Percentiles rank a stretch among this genome's conserved stretches.
phyloP scores from a whole-genome alignment of 2,113 vertebrate genomes.

The Leptodactylus fuscus region DNA sequence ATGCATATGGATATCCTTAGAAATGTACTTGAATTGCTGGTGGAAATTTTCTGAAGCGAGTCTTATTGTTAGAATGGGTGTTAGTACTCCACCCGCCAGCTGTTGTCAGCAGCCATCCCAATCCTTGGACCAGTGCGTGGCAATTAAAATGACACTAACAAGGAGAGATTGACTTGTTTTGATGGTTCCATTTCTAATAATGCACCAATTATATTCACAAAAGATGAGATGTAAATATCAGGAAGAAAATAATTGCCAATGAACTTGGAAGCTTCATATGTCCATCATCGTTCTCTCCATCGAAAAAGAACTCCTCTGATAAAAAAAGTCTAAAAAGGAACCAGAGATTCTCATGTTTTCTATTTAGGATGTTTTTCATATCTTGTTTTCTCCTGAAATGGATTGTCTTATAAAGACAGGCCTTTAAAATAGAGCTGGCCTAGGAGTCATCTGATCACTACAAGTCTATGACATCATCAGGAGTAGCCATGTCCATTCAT shows the following conservation, averaged over 20 bases:
- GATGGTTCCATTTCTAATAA: conserved; percentile 16
- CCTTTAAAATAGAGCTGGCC: too few relatives aligned
- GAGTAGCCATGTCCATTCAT: not conserved
- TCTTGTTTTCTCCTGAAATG: too few relatives aligned
- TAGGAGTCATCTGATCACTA: too few relatives aligned
- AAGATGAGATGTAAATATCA: conserved; percentile 24
- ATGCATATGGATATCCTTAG: conserved; percentile 14
- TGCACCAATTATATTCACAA: conserved; percentile 37
- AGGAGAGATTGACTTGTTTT: conserved; percentile 34
- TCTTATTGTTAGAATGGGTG: too few relatives aligned
- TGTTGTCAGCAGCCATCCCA: not conserved
- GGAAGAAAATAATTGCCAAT: conserved; percentile 22
- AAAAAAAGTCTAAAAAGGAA: not conserved
- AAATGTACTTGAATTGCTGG: not conserved
- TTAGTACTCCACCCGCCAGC: too few relatives aligned
- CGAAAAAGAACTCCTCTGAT: not conserved
- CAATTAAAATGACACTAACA: conserved; percentile 4
- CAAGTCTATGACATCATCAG: too few relatives aligned
- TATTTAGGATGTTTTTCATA: not conserved
- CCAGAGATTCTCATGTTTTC: not conserved
- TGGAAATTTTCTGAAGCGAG: not conserved
- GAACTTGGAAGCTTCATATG: not conserved
- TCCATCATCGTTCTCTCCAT: not conserved
- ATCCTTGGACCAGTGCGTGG: not conserved
- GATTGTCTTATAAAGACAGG: too few relatives aligned